Evolutionary conservation across 2,888 invertebrate species (phyloP).

Genomic region (Pachydiplax longipennis): DNA sequence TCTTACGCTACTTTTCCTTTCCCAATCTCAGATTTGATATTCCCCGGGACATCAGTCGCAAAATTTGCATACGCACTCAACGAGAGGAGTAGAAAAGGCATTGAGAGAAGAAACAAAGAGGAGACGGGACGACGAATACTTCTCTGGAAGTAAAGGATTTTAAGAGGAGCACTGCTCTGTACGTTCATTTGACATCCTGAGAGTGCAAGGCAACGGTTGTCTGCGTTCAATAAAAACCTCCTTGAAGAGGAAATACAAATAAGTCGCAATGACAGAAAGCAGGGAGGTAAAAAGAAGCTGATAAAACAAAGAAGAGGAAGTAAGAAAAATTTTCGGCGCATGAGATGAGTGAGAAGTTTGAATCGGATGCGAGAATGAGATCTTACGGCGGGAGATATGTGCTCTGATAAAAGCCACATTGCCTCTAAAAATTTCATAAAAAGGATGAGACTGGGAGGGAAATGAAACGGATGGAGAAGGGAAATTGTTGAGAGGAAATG

Average conservation of each 20-base stretch:
- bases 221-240: no score
- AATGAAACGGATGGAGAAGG: background rate
- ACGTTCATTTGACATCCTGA: no score
- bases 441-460: background rate
- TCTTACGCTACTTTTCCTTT: no score
- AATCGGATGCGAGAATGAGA: no score
- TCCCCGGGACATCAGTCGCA: background rate
- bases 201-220: no score
- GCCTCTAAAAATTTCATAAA: background rate
- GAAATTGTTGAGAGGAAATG: background rate
- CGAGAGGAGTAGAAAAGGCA: background rate
- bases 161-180: no score
- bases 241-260: background rate
- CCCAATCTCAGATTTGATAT: background rate
- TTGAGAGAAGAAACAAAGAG: background rate
- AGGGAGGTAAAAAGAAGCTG: background rate
- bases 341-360: no score
- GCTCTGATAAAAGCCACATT: no score
- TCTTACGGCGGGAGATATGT: no score
- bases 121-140: background rate
- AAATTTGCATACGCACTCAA: constrained; percentile 11
- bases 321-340: background rate
- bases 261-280: background rate
- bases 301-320: no score
- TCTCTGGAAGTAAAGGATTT: no score